Base-by-base conservation (phyloP, 2,888 invertebrate genomes). In the Leptinotarsa peninsularis region DNA sequence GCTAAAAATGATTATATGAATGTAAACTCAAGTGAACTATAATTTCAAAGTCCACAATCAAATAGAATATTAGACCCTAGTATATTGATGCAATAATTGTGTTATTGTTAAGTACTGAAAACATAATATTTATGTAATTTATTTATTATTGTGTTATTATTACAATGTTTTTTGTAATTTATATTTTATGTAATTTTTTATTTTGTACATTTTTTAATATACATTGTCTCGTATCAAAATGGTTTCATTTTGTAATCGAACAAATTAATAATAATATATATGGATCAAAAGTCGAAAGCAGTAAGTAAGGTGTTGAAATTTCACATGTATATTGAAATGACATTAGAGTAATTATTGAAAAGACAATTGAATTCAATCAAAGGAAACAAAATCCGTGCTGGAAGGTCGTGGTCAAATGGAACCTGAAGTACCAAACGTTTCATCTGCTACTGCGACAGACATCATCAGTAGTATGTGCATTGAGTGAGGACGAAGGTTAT, bases 121-220 rank as follows among this genome's bases (percentile, higher is more conserved):
- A 63, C 68, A 77, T 78, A 77, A 81, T 82, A 80, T 81, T 80
- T 82, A 81, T 81, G 80, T 80, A 76, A 81, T 81, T 83, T 82
- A 82, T 81, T 83, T 81, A 79, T 77, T 81, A 79, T 75, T 81
- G 79, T 81, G 79, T 81, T 80, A 80, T 81, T 77, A 77, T 75
- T 79, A 67, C 72, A 79, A 71, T 69, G 68, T 69, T 80, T 33
- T 80, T 80, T 81, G 76, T 79, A 80, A 77, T 81, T 82, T 80
- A 78, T 80, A 82, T 81, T 80, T 78, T 81, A 81, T 81, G 78
- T 82, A 82, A 80, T 81, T 82, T 82, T 82, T 79, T 83, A 82
- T 81, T 81, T 83, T 83, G 81, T 82, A 81, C 79, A 82, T 82
- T 82, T 81, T 82, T 75, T 72, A 78, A 71, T 73, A 73, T 67